Percentiles rank a stretch among this genome's conserved stretches.
Evolutionary conservation across 2,113 vertebrate species (phyloP).

Genomic region (Sturnus vulgaris): DNA sequence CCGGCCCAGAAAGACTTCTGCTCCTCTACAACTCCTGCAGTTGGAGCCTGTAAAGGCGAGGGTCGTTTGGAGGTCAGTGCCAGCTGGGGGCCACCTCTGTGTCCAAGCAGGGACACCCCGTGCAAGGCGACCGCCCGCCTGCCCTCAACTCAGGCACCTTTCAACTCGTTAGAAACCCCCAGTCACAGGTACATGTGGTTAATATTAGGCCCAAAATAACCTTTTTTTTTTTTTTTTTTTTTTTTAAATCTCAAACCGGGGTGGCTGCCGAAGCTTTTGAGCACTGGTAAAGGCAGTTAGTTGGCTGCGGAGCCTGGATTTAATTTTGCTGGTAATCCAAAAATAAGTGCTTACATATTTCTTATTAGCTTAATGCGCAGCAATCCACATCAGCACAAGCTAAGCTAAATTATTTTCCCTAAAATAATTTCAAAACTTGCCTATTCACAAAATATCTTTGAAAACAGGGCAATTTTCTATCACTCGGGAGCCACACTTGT

Average conservation of each 20-base stretch:
- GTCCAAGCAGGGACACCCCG: slow-evolving; percentile 75
- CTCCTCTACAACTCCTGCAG: slow-evolving; percentile 84
- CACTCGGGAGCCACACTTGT: slow-evolving; percentile 59
- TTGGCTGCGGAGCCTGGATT: slow-evolving; percentile 86
- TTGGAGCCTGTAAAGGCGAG: slow-evolving; percentile 85
- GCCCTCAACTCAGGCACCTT: slow-evolving; percentile 74
- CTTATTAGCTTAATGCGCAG: slow-evolving; percentile 88
- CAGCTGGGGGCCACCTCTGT: slow-evolving; percentile 86
- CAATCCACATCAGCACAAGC: slow-evolving; percentile 70
- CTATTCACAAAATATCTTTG: slow-evolving; percentile 61
- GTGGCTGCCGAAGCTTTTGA: slow-evolving; percentile 61
- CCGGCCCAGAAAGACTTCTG: slow-evolving; percentile 89
- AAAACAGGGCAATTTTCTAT: slow-evolving; percentile 67
- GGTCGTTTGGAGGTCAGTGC: slow-evolving; percentile 93
- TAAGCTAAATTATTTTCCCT: slow-evolving; percentile 67
- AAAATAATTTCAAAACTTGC: slow-evolving; percentile 67
- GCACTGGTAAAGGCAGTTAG: slow-evolving; percentile 70
- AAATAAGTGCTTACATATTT: slow-evolving; percentile 91
- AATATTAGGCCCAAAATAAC: slow-evolving; percentile 83
- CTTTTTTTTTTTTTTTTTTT: slow-evolving; percentile 55
- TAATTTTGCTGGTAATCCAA: slow-evolving; percentile 94
- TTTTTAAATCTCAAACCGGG: slow-evolving; percentile 70
- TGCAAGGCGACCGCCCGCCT: slow-evolving; percentile 69
- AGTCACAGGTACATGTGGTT: slow-evolving; percentile 89
- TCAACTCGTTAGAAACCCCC: slow-evolving; percentile 70